phyloP scores from a whole-genome alignment of 2,113 vertebrate genomes.

The Crotalus helleri region DNA sequence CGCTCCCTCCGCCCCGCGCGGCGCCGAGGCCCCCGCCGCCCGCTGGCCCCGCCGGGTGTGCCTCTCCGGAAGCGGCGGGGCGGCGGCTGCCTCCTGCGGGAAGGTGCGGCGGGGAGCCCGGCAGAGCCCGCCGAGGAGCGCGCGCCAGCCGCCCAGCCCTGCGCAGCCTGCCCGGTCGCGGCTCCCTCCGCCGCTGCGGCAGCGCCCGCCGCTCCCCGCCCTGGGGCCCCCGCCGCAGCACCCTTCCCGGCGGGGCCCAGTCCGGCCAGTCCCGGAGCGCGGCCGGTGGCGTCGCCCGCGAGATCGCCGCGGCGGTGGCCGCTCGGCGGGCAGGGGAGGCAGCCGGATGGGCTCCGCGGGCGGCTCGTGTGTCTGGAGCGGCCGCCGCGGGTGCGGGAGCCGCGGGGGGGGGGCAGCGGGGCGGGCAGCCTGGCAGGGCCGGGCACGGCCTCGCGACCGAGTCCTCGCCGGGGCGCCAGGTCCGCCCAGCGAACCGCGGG shows the following conservation, averaged over 20 bases:
- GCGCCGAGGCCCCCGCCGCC: not conserved
- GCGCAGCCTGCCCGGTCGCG: not conserved
- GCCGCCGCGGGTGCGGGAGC: not conserved
- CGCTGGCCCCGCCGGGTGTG: not conserved
- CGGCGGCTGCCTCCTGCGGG: not conserved
- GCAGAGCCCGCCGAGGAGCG: not conserved
- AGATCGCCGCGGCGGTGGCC: not conserved
- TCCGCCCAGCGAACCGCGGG: not conserved
- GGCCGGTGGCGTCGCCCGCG: slow-evolving; percentile 12
- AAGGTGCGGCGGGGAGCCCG: not conserved
- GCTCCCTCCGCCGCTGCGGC: no score
- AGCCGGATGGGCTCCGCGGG: not conserved
- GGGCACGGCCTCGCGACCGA: no score
- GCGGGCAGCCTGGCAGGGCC: not conserved
- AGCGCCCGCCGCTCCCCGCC: no score
- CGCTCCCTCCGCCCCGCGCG: not conserved
- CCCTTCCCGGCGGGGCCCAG: not conserved
- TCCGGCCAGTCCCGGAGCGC: not conserved
- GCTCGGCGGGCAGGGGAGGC: not conserved
- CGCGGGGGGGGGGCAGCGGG: not conserved
- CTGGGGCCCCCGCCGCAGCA: not conserved
- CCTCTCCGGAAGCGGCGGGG: not conserved
- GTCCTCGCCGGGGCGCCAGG: no score
- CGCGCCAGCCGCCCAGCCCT: no score
- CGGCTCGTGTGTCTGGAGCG: no score